Conservation (phyloP, 2,888 invertebrate species). For the Lasius fuliginosus region DNA sequence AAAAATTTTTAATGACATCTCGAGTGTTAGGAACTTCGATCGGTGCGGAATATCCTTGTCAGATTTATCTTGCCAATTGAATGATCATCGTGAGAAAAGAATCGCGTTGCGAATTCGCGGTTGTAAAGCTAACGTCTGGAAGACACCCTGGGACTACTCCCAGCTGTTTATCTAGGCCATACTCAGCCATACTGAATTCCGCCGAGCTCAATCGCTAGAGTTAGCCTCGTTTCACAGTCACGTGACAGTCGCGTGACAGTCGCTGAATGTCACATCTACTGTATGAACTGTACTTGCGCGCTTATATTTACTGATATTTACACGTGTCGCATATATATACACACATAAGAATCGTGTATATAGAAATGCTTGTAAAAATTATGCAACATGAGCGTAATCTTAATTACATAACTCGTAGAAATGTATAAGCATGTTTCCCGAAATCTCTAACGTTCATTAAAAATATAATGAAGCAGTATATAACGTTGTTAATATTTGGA, state of each 20-base stretch:
- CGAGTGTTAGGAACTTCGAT: not conserved
- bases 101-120: slow-evolving; percentile 8
- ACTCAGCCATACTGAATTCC: slow-evolving; percentile 39
- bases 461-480: not conserved
- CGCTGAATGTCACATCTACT: not conserved
- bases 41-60: not conserved
- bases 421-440: not conserved
- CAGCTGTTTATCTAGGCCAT: slow-evolving; percentile 41
- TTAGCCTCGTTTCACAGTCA: not conserved
- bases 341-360: too few species aligned
- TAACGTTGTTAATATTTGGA: not conserved
- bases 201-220: not conserved
- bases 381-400: too few species aligned
- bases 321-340: too few species aligned
- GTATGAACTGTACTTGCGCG: not conserved
- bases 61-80: slow-evolving; percentile 2
- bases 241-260: slow-evolving; percentile 28
- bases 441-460: not conserved
- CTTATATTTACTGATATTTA: too few species aligned
- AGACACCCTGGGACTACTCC: slow-evolving; percentile 12
- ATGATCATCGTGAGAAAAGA: not conserved
- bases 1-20: not conserved
- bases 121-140: not conserved
- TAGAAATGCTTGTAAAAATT: too few species aligned
- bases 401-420: not conserved